Evolutionary conservation across 2,797 vertebrate genomes (phyloP).

Genomic region (Platyrinchus mystaceus): DNA sequence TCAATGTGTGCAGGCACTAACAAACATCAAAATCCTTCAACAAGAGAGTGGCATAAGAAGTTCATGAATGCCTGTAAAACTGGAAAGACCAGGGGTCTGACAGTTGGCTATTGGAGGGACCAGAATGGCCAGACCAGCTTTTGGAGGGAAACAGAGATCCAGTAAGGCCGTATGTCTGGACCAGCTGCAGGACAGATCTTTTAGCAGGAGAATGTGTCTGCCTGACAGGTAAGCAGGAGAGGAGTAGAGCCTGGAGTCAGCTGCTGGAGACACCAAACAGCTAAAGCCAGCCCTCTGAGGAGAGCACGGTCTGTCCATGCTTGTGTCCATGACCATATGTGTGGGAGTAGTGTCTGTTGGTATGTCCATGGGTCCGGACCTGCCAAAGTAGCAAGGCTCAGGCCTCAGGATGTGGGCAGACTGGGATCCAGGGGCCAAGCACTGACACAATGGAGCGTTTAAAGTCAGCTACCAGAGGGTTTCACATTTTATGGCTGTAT

Average conservation of each 20-base stretch:
- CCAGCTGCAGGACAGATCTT: not conserved
- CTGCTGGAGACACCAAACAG: not conserved
- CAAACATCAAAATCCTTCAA: not conserved
- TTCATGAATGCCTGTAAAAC: accelerated
- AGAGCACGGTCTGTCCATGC: not conserved
- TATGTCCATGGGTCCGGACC: not conserved
- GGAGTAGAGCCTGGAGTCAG: not conserved
- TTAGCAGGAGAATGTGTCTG: not conserved
- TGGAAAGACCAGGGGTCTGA: not conserved
- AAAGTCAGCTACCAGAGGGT: accelerated
- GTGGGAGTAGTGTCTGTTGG: not conserved
- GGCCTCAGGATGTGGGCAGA: not conserved
- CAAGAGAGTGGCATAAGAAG: not conserved
- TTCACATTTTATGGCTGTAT: not conserved
- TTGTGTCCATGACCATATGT: not conserved
- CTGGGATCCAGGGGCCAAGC: not conserved
- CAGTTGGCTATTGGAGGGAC: not conserved
- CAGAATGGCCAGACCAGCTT: not conserved
- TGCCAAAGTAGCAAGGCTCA: not conserved
- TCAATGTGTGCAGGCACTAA: not conserved
- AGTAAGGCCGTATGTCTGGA: not conserved
- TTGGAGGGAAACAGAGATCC: not conserved
- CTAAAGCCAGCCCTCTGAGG: not conserved
- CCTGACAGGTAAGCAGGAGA: not conserved
- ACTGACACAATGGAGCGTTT: not conserved